These are phyloP conservation scores for Cherax quadricarinatus DNA, from an alignment of 1,140 invertebrate species.

Conservation along the genomic window DNA sequence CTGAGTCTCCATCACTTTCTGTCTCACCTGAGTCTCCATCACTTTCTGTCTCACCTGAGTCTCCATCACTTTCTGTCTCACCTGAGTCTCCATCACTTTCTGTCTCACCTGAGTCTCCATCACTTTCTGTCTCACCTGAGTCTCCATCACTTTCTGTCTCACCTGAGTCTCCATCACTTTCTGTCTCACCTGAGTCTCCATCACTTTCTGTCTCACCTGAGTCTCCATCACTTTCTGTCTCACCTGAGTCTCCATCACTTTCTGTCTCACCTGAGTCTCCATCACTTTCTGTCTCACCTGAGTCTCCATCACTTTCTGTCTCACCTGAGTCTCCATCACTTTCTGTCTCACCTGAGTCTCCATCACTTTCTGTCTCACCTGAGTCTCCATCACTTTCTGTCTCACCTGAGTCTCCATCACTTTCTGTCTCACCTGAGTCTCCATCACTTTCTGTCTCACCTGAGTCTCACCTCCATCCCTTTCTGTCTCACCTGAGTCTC, in stretches of 20 bases:
- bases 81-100: neutral
- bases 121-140: neutral
- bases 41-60: neutral
- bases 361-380: neutral
- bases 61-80: neutral
- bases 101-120: neutral
- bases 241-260: neutral
- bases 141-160: constrained; percentile 68
- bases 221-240: neutral
- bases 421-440: neutral
- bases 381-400: neutral
- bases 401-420: neutral
- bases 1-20: constrained; percentile 80
- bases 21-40: no score
- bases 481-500: constrained; percentile 78
- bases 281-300: neutral
- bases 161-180: constrained; percentile 80
- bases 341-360: no score
- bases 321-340: constrained; percentile 80
- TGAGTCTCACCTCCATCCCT: neutral
- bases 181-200: no score
- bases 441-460: neutral
- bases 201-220: neutral
- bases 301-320: neutral
- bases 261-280: neutral